phyloP scores from a whole-genome alignment of 2,113 vertebrate species.

The Tetrax tetrax region DNA sequence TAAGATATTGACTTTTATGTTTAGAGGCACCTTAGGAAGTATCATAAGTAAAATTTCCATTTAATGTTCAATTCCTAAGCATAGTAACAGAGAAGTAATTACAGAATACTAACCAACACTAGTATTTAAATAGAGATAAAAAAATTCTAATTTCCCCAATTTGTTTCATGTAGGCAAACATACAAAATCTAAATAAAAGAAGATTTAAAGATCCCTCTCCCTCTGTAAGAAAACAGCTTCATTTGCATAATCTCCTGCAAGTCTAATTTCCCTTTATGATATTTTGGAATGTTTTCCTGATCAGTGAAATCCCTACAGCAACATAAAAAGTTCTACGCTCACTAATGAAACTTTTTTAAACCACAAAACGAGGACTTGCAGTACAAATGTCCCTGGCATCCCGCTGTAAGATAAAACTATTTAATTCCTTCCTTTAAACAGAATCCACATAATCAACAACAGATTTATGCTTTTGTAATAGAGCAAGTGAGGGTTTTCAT shows the following conservation, averaged over 20 bases:
- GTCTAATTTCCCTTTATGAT: conserved; percentile 50
- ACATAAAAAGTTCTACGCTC: not conserved
- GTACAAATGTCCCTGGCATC: conserved; percentile 11
- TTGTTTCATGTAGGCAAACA: not conserved
- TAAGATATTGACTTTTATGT: not conserved
- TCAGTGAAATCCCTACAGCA: not conserved
- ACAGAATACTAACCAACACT: not conserved
- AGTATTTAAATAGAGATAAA: not conserved
- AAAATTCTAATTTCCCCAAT: not conserved
- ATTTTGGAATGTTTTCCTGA: conserved; percentile 49
- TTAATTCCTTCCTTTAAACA: conserved; percentile 34
- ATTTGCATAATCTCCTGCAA: conserved; percentile 41
- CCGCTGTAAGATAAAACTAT: not conserved
- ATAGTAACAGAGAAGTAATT: not conserved
- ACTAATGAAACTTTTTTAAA: conserved; percentile 20
- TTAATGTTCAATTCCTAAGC: not conserved
- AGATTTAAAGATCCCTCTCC: not conserved
- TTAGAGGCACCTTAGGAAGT: not conserved
- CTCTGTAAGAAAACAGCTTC: not conserved
- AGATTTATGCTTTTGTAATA: conserved; percentile 30
- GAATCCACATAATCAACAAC: not conserved
- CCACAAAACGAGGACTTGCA: not conserved
- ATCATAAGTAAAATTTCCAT: not conserved
- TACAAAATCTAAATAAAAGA: not conserved
- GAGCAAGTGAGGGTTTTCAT: not conserved